These are phyloP conservation scores for Malthinus flaveolus DNA, from an alignment of 2,888 invertebrate genomes.

Conservation along the genomic window DNA sequence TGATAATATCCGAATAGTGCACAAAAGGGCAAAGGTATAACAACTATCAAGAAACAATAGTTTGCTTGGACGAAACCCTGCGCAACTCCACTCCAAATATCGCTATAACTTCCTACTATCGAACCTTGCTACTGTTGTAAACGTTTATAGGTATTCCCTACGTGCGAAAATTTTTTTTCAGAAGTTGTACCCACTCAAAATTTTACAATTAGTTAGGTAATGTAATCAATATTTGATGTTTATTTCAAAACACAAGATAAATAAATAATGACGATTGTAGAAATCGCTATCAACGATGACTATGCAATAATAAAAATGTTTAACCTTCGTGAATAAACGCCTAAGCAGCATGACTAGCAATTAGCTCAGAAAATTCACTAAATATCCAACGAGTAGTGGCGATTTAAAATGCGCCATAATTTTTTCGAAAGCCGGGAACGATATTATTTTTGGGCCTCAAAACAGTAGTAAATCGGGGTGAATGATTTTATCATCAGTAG, in stretches of 20 bases:
- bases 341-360: slow-evolving; percentile 29
- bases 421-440: not conserved
- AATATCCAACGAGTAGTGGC: not conserved
- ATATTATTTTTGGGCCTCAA: not conserved
- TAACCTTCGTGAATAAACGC: slow-evolving; percentile 29
- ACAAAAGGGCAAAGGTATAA: no score
- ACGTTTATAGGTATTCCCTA: no score
- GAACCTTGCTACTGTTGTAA: no score
- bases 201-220: no score
- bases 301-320: slow-evolving; percentile 20
- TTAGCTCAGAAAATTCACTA: slow-evolving; percentile 15
- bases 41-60: no score
- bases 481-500: not conserved
- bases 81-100: no score
- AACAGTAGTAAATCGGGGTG: not conserved
- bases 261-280: slow-evolving; percentile 16
- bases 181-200: no score
- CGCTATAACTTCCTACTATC: no score
- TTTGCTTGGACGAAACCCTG: no score
- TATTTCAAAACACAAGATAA: slow-evolving; percentile 1
- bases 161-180: no score
- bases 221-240: no score
- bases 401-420: slow-evolving; percentile 7
- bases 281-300: slow-evolving; percentile 26
- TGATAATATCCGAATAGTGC: no score